phyloP scores from a whole-genome alignment of 2,113 vertebrate genomes.

The Ptilorrhoa leucosticta region DNA sequence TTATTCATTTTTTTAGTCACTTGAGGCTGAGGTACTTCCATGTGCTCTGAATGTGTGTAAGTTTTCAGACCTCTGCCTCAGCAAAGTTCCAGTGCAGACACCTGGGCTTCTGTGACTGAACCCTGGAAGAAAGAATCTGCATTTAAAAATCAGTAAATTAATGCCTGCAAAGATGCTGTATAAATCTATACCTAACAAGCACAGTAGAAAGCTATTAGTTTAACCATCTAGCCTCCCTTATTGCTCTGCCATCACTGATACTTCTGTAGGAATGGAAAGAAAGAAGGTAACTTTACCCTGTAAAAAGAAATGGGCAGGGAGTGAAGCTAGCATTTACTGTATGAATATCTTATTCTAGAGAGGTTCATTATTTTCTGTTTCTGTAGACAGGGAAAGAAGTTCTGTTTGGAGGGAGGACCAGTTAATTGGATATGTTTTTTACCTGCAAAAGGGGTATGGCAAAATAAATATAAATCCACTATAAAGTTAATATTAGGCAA shows the following conservation, averaged over 20 bases:
- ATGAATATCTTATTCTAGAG: not conserved
- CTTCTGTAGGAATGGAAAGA: not conserved
- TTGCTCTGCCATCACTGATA: not conserved
- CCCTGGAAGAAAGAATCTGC: not conserved
- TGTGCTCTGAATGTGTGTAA: not conserved
- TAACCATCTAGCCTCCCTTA: not conserved
- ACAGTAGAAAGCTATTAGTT: not conserved
- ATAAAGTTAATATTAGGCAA: not conserved
- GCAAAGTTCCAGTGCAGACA: not conserved
- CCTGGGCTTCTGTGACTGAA: not conserved
- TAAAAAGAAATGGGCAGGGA: not conserved
- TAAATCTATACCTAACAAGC: not conserved
- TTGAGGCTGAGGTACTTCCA: not conserved
- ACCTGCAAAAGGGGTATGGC: not conserved
- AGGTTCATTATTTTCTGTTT: not conserved
- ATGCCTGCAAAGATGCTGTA: not conserved
- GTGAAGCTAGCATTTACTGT: not conserved
- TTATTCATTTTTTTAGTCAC: not conserved
- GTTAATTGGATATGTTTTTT: not conserved
- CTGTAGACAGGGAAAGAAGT: not conserved
- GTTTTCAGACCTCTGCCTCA: not conserved
- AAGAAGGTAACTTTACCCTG: not conserved
- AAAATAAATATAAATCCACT: not conserved
- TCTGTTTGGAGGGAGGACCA: not conserved
- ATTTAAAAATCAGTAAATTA: not conserved